A percentile compares a stretch with the other conserved stretches of the same genome.
Evolutionary conservation across 2,888 invertebrate genomes (phyloP).

Genomic region (Diachrysia chrysitis): DNA sequence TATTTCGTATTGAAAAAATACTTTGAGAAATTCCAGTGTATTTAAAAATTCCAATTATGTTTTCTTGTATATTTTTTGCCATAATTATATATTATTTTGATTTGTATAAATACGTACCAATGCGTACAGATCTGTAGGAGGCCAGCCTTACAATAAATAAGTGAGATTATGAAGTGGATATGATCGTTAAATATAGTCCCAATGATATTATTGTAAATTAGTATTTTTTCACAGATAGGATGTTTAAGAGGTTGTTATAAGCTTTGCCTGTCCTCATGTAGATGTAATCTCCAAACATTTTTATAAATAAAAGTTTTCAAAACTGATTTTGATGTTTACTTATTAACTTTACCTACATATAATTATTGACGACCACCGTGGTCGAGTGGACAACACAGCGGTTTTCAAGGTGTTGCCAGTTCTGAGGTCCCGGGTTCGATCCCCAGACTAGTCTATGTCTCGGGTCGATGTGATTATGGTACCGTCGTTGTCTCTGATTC

Average conservation of each 20-base stretch:
- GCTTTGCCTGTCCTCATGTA: constrained; percentile 58
- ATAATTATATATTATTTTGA: too few relatives aligned
- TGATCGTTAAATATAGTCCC: constrained; percentile 17
- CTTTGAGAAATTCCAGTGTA: too few relatives aligned
- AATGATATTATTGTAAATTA: constrained; percentile 36
- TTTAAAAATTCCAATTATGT: too few relatives aligned
- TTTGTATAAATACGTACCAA: too few relatives aligned
- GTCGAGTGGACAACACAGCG: too few relatives aligned
- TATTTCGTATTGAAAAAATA: not conserved
- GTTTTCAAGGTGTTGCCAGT: too few relatives aligned
- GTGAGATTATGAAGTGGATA: constrained; percentile 34
- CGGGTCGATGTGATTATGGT: too few relatives aligned
- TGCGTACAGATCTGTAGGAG: not conserved
- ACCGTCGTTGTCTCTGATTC: too few relatives aligned
- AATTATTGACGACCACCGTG: too few relatives aligned
- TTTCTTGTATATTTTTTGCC: too few relatives aligned
- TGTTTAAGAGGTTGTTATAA: constrained; percentile 49
- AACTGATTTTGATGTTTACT: constrained; percentile 31
- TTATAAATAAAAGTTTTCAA: constrained; percentile 58
- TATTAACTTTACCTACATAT: not conserved
- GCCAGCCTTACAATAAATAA: constrained; percentile 13
- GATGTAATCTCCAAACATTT: constrained; percentile 51
- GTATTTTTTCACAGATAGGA: constrained; percentile 57
- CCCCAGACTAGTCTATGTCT: too few relatives aligned
- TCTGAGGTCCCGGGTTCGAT: too few relatives aligned